Percentiles rank a stretch among this genome's conserved stretches.
These are phyloP conservation scores for Oscheius myriophilus DNA, from an alignment of 2,888 invertebrate species.

Conservation along the genomic window DNA sequence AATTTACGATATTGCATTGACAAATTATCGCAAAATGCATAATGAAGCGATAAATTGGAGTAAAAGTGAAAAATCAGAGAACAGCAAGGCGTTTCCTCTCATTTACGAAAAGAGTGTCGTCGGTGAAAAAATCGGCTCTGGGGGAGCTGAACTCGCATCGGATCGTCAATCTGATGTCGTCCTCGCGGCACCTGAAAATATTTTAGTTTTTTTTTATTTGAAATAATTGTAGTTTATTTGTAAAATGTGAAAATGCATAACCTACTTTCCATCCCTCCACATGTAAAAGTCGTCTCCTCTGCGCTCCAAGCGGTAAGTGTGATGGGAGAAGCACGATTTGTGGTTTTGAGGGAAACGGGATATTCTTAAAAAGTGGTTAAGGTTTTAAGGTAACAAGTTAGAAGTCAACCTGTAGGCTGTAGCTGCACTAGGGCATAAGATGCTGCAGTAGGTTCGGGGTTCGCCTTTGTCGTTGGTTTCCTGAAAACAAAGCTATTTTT, in stretches of 20 bases:
- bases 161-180: slow-evolving; percentile 61
- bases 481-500: too few species aligned
- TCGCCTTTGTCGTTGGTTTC: slow-evolving; percentile 62
- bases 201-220: too few species aligned
- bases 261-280: slow-evolving; percentile 60
- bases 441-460: slow-evolving; percentile 61
- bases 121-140: slow-evolving; percentile 54
- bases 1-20: too few species aligned
- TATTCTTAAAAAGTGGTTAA: slow-evolving; percentile 33
- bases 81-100: slow-evolving; percentile 25
- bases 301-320: slow-evolving; percentile 61
- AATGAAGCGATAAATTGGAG: too few species aligned
- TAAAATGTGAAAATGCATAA: background rate
- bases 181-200: slow-evolving; percentile 55
- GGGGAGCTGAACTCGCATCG: slow-evolving; percentile 65
- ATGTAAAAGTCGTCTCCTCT: slow-evolving; percentile 60
- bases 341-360: slow-evolving; percentile 48
- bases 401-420: slow-evolving; percentile 55
- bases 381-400: background rate
- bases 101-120: slow-evolving; percentile 55
- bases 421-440: slow-evolving; percentile 63
- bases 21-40: too few species aligned
- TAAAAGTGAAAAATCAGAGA: too few species aligned
- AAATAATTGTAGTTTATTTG: background rate
- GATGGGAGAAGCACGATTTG: slow-evolving; percentile 63